Evolutionary conservation across 2,113 vertebrate species (phyloP).

Genomic region (Otocyon megalotis): DNA sequence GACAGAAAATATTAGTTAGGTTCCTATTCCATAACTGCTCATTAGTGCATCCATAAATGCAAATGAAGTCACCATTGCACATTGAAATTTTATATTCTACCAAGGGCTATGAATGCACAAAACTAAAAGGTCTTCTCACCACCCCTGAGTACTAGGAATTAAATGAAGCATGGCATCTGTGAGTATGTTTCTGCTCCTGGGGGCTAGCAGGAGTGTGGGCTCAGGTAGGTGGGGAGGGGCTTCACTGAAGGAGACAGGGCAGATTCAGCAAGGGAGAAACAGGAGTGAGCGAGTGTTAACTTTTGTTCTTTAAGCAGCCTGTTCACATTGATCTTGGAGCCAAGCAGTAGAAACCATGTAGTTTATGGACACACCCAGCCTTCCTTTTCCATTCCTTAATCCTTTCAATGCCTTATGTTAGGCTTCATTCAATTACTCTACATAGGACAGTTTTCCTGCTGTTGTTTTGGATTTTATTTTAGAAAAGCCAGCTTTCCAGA

Average conservation of each 20-base stretch:
- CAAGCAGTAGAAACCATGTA: not conserved
- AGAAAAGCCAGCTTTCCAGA: not conserved
- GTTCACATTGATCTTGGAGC: not conserved
- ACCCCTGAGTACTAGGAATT: not conserved
- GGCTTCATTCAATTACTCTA: not conserved
- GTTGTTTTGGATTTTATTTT: conserved; percentile 5
- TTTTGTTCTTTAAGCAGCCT: not conserved
- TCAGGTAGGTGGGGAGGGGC: not conserved
- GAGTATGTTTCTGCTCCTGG: not conserved
- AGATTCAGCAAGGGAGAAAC: not conserved
- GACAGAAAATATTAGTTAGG: conserved; percentile 79
- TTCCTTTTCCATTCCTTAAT: not conserved
- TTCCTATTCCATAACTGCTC: conserved; percentile 81
- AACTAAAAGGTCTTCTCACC: not conserved
- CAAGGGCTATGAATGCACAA: not conserved
- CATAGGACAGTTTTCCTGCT: not conserved
- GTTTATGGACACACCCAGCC: not conserved
- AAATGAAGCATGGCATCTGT: not conserved
- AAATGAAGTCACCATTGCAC: conserved; percentile 80
- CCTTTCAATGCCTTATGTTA: not conserved
- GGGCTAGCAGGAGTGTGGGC: not conserved
- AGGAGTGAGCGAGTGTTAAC: not conserved
- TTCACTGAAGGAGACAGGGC: not conserved
- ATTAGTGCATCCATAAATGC: conserved; percentile 80
- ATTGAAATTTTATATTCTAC: not conserved